phyloP scores from a whole-genome alignment of 2,888 invertebrate genomes.

The Gastrophysa polygoni region DNA sequence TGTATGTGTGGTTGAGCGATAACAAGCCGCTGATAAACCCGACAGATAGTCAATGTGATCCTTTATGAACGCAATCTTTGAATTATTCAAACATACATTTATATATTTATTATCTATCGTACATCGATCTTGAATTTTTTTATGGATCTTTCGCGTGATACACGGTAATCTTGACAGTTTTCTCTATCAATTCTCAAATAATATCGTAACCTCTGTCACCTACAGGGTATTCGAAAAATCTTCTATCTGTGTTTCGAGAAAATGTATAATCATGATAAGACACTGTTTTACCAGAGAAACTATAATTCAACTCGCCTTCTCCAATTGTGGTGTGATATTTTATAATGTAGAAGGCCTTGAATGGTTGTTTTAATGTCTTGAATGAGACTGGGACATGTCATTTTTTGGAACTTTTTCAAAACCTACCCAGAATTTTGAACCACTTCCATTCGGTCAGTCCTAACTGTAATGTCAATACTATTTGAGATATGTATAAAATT shows the following conservation, averaged over 20 bases:
- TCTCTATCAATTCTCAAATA: conserved; percentile 26
- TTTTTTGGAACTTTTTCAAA: too few relatives aligned
- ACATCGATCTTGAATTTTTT: conserved; percentile 36
- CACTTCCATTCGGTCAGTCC: too few relatives aligned
- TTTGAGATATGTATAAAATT: too few relatives aligned
- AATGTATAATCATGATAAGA: background rate
- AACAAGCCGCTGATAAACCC: conserved; percentile 44
- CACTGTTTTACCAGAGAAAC: background rate
- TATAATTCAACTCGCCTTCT: background rate
- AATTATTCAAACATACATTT: conserved; percentile 42
- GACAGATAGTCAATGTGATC: conserved; percentile 46
- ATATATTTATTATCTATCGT: conserved; percentile 40
- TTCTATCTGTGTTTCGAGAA: background rate
- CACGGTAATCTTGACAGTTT: conserved; percentile 21
- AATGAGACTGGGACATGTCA: too few relatives aligned
- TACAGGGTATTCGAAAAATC: conserved; percentile 6
- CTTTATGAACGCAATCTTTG: conserved; percentile 47
- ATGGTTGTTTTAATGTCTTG: too few relatives aligned
- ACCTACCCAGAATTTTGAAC: too few relatives aligned
- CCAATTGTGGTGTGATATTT: too few relatives aligned
- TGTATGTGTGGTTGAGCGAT: conserved; percentile 42
- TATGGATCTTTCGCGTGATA: background rate
- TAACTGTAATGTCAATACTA: too few relatives aligned
- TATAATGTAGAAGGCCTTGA: too few relatives aligned
- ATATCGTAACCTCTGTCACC: conserved; percentile 13